A percentile compares a stretch with the other conserved stretches of the same genome.
Evolutionary conservation across 1,140 invertebrate species (phyloP).

Genomic region (Hypothenemus hampei): DNA sequence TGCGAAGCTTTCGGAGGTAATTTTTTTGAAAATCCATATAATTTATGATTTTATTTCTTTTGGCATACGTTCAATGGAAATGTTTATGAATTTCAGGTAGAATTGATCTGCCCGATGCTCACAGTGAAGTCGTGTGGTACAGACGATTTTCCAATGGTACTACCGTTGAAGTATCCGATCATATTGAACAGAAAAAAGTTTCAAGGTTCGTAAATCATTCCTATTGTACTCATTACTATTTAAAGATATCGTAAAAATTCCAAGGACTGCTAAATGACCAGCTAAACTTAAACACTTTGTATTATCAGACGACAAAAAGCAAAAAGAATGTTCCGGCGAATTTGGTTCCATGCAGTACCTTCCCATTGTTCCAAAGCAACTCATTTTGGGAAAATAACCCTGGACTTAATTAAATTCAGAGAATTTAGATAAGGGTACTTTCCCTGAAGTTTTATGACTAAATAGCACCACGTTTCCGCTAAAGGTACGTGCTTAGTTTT

Average conservation of each 20-base stretch:
- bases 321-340: too few relatives aligned
- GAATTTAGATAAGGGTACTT: too few relatives aligned
- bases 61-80: background rate
- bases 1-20: slow-evolving; percentile 71
- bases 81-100: slow-evolving; percentile 42
- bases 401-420: too few relatives aligned
- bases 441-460: too few relatives aligned
- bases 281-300: too few relatives aligned
- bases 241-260: background rate
- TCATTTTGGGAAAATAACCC: too few relatives aligned
- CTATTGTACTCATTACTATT: background rate
- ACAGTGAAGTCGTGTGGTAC: slow-evolving; percentile 60
- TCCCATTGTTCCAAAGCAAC: too few relatives aligned
- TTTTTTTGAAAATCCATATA: background rate
- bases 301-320: too few relatives aligned
- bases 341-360: too few relatives aligned
- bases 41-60: background rate
- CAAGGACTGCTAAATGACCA: background rate
- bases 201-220: slow-evolving; percentile 44
- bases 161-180: slow-evolving; percentile 45
- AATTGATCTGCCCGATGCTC: slow-evolving; percentile 65
- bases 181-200: slow-evolving; percentile 48
- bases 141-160: slow-evolving; percentile 54
- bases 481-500: too few relatives aligned
- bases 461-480: too few relatives aligned